Conservation (phyloP, 1,140 invertebrate genomes). For the Leptestheria dahalacensis region DNA sequence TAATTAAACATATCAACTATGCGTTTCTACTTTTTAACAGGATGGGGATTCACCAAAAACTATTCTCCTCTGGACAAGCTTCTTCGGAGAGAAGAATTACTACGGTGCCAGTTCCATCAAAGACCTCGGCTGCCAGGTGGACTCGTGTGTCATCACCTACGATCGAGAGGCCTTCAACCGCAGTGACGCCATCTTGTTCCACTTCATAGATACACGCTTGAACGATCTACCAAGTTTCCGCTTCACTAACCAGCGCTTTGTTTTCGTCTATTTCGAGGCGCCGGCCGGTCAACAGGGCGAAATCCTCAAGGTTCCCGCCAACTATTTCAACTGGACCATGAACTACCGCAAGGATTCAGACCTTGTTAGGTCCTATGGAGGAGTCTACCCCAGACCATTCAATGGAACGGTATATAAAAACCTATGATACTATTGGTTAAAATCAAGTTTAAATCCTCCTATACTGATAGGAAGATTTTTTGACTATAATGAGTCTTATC, state of each 20-base stretch:
- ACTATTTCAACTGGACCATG: slow-evolving; percentile 34
- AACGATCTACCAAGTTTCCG: slow-evolving; percentile 19
- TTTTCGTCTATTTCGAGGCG: slow-evolving; percentile 21
- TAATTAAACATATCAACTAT: too few species aligned
- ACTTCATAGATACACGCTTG: slow-evolving; percentile 15
- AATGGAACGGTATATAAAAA: neutral
- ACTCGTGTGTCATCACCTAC: neutral
- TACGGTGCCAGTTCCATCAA: neutral
- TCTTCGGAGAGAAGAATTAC: neutral
- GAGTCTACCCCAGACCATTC: neutral
- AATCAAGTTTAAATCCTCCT: neutral
- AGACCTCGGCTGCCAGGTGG: neutral
- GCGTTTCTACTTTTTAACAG: too few species aligned
- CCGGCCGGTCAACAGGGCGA: slow-evolving; percentile 1
- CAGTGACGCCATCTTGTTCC: slow-evolving; percentile 22
- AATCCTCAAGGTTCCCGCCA: neutral
- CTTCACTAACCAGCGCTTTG: slow-evolving; percentile 19
- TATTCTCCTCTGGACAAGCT: neutral
- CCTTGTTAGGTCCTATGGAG: slow-evolving; percentile 24
- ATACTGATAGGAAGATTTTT: neutral
- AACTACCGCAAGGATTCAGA: slow-evolving; percentile 30
- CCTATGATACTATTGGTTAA: neutral
- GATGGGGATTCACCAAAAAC: neutral
- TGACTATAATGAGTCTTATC: neutral
- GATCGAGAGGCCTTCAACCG: slow-evolving; percentile 3